Evolutionary conservation across 2,888 invertebrate genomes (phyloP).

Genomic region (Acanthosoma haemorrhoidale): DNA sequence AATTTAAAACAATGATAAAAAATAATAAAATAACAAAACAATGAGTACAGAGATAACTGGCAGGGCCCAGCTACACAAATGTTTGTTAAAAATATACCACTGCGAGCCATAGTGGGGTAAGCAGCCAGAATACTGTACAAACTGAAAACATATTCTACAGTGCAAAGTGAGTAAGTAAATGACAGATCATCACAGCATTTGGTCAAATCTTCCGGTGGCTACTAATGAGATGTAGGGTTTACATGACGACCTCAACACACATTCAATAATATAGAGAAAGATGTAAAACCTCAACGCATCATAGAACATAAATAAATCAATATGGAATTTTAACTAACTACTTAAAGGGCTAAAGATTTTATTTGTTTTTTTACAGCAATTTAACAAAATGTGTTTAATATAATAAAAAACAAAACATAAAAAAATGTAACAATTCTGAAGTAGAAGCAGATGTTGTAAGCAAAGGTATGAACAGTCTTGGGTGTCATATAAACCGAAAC

Average conservation of each 20-base stretch:
- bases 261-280: conserved; percentile 28
- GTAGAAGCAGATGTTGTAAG: conserved; percentile 27
- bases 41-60: conserved; percentile 31
- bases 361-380: too few relatives aligned
- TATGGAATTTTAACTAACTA: not conserved
- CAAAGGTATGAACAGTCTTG: conserved; percentile 27
- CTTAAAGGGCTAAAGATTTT: conserved; percentile 5
- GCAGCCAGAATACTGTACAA: conserved; percentile 35
- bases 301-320: too few relatives aligned
- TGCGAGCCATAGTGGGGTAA: conserved; percentile 37
- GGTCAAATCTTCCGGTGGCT: conserved; percentile 26
- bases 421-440: conserved; percentile 1
- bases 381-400: not conserved
- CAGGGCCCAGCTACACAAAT: conserved; percentile 32
- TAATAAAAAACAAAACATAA: not conserved
- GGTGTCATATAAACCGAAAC: conserved; percentile 28
- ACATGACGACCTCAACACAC: conserved; percentile 34
- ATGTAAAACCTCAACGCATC: too few relatives aligned
- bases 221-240: conserved; percentile 30
- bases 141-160: conserved; percentile 37
- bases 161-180: conserved; percentile 33
- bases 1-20: conserved; percentile 20
- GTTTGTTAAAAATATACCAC: conserved; percentile 34
- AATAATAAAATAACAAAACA: conserved; percentile 24
- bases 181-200: conserved; percentile 29